These are phyloP conservation scores for Microtus ochrogaster DNA, from an alignment of 2,113 vertebrate genomes.

Conservation along the genomic window DNA sequence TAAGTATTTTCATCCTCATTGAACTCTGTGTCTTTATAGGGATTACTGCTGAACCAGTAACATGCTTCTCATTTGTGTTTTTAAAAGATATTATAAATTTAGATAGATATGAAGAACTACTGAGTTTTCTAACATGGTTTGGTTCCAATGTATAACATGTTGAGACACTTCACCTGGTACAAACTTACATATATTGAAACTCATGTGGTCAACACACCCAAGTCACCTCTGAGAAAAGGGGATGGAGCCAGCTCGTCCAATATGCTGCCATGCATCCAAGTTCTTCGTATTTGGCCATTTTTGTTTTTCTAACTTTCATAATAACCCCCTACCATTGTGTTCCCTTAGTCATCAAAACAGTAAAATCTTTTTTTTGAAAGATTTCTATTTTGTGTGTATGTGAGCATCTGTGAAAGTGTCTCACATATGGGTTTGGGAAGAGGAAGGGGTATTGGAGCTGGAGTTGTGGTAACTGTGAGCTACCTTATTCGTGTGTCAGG, in stretches of 20 bases:
- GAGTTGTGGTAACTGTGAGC: no score
- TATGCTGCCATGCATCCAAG: background rate
- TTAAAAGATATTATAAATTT: background rate
- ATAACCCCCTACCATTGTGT: no score
- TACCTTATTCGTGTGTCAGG: background rate
- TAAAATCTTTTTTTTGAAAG: background rate
- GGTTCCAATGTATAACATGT: accelerated
- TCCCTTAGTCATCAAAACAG: no score
- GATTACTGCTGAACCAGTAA: no score
- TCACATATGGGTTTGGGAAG: background rate
- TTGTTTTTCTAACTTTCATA: background rate
- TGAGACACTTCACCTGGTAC: background rate
- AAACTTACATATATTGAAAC: background rate
- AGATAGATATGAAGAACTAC: background rate
- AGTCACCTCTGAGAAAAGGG: background rate
- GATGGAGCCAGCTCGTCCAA: no score
- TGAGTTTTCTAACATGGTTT: background rate
- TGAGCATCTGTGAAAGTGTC: background rate
- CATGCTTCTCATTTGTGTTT: background rate
- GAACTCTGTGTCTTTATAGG: background rate
- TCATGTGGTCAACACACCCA: no score
- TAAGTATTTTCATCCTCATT: background rate
- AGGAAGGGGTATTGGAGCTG: background rate
- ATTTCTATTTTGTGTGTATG: background rate
- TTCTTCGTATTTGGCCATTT: background rate